Conservation (phyloP, 2,888 invertebrate species). For the Gymnocheta viridis region DNA sequence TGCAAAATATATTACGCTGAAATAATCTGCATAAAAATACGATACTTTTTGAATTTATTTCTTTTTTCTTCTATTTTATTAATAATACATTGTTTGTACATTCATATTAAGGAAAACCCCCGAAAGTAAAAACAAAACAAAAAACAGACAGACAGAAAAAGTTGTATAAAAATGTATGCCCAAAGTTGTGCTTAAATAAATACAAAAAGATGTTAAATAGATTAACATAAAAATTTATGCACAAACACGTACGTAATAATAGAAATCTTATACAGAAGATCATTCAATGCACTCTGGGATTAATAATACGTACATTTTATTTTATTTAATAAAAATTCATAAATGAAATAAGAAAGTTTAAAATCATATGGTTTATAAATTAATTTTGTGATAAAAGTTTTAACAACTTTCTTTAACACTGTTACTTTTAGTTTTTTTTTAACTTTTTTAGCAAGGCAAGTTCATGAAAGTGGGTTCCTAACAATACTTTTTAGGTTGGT, state of each 20-base stretch:
- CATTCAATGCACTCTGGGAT: constrained; percentile 5
- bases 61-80: too few relatives aligned
- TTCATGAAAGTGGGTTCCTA: too few relatives aligned
- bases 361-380: background rate
- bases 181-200: constrained; percentile 12
- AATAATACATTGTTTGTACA: background rate
- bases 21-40: constrained; percentile 51
- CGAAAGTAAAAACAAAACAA: background rate
- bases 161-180: constrained; percentile 12
- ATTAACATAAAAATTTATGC: constrained; percentile 16
- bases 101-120: constrained; percentile 4
- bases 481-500: too few relatives aligned
- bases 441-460: too few relatives aligned
- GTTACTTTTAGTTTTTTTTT: too few relatives aligned
- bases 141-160: background rate
- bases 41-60: background rate
- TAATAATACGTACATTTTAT: too few relatives aligned
- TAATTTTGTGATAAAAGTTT: background rate
- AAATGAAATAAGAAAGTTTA: background rate
- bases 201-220: constrained; percentile 32
- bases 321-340: background rate
- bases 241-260: constrained; percentile 11
- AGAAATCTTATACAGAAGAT: constrained; percentile 3
- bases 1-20: constrained; percentile 18
- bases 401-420: background rate